Evolutionary conservation across 2,113 vertebrate species (phyloP).

Genomic region (Cranoglanis bouderius): DNA sequence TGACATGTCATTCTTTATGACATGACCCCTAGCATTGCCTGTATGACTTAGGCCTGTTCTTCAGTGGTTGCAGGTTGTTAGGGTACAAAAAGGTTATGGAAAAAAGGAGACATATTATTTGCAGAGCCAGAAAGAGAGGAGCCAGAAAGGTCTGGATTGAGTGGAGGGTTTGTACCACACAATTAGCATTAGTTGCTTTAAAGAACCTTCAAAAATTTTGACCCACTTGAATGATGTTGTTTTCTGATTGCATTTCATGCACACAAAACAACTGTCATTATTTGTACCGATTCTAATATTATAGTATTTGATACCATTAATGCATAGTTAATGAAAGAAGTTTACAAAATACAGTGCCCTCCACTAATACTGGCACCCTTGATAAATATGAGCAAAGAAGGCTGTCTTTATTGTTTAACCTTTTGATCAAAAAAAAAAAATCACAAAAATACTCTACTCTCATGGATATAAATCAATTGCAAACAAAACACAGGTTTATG

Average conservation of each 20-base stretch:
- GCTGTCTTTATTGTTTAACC: too few relatives aligned
- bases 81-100: neutral
- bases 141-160: neutral
- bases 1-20: too few relatives aligned
- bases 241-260: neutral
- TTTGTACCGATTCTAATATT: neutral
- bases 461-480: too few relatives aligned
- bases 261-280: neutral
- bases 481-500: too few relatives aligned
- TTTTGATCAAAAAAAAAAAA: too few relatives aligned
- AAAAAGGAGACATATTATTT: neutral
- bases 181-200: neutral
- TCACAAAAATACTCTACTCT: too few relatives aligned
- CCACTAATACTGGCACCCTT: too few relatives aligned
- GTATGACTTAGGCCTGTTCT: neutral
- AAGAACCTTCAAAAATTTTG: neutral
- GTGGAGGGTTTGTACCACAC: neutral
- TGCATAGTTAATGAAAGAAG: neutral
- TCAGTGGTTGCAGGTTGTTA: neutral
- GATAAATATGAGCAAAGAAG: too few relatives aligned
- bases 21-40: neutral
- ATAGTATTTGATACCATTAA: neutral
- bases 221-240: neutral
- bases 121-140: neutral
- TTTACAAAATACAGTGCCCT: too few relatives aligned